phyloP scores from a whole-genome alignment of 1,140 invertebrate genomes.

The Dolichoris vasculosae region DNA sequence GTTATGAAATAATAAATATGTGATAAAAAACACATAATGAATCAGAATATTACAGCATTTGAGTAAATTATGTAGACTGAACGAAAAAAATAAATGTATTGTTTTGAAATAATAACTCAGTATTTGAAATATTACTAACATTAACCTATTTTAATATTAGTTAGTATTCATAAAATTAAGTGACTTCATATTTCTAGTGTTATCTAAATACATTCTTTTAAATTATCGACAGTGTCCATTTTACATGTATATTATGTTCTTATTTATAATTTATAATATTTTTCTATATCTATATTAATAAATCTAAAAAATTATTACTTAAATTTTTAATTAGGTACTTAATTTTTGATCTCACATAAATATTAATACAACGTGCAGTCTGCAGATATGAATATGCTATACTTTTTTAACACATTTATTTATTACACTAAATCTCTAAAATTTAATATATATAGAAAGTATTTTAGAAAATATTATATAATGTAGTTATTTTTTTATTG shows the following conservation, averaged over 20 bases:
- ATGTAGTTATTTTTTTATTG: neutral
- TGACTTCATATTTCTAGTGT: neutral
- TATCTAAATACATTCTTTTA: neutral
- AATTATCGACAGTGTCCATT: neutral
- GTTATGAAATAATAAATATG: neutral
- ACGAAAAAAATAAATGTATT: neutral
- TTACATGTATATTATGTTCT: neutral
- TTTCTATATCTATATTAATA: too few relatives aligned
- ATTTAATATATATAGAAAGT: neutral
- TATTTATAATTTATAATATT: neutral
- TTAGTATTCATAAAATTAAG: neutral
- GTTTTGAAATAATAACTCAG: neutral
- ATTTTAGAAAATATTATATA: neutral
- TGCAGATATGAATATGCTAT: neutral
- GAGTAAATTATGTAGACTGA: neutral
- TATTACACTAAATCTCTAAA: neutral
- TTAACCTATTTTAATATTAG: too few relatives aligned
- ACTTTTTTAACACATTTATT: neutral
- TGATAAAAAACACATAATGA: neutral
- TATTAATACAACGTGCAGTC: too few relatives aligned
- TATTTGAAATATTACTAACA: too few relatives aligned
- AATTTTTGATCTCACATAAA: too few relatives aligned
- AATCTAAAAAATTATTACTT: too few relatives aligned
- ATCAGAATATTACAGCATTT: too few relatives aligned
- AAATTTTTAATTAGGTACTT: too few relatives aligned